Base-by-base conservation (phyloP, 2,113 vertebrate genomes). In the Saguinus imperator region DNA sequence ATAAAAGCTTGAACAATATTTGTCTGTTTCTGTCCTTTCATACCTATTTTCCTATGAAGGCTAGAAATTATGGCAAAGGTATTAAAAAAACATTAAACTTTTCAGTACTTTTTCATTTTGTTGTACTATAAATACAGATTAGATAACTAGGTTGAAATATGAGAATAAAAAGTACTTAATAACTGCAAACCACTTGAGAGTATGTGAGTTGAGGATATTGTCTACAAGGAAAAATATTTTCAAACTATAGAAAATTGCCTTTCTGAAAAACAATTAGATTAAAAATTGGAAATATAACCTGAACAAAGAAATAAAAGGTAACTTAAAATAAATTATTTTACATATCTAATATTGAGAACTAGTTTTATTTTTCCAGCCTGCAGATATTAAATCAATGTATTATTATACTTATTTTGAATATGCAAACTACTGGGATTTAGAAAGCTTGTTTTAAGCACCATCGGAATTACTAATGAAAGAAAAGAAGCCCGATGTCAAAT, bases 1-100 rank as follows among this genome's bases (percentile, higher is more conserved):
- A 92, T 14, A 86, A 57, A 96, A 93, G 1, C 2, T 61, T 88
- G 96, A 48, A 92, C 29, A 94, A 87, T 86, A 68, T 29, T 40
- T 94, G 17, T 82, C 72, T 79, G 0, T 82, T 43, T 95, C 35
- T 84, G 27, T 64, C 76, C 45, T 72, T 80, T 40, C 5, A 1
- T 75, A 48, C 6, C 8, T 77, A 61, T 18, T 91, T 17, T 6
- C 29, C 4, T 29, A 8, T 37, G 13, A 95, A 96, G 58, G 57
- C 25, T 48, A 21, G 50, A 79, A 3, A 75, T 77, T 32, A 94
- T 55, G 32, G 10, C 40, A 77, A 89, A 76, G 9, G 5, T 75
- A 97, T 95, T 73, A 32, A 48, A 72, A 79, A 85, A 50, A 37
- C 16, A 82, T 90, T 2, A 43, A 45, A 92, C 8, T 6, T 94